phyloP scores from a whole-genome alignment of 1,140 invertebrate species.

The Drosophila guanche region DNA sequence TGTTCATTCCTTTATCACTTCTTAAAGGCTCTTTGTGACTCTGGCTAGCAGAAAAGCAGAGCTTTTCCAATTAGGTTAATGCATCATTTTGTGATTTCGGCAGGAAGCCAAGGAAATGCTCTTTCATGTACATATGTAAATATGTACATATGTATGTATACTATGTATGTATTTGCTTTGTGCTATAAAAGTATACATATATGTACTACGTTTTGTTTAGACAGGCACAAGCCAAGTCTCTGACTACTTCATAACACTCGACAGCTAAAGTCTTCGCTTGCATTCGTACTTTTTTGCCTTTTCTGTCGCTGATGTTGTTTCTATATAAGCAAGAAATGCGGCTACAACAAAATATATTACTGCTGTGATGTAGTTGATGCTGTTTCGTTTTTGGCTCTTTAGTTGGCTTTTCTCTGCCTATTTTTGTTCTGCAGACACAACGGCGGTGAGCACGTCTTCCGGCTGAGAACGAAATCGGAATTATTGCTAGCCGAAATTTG shows the following conservation, averaged over 20 bases:
- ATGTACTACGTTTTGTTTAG: constrained; percentile 21
- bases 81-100: constrained; percentile 67
- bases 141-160: constrained; percentile 4
- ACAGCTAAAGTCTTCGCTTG: constrained; percentile 33
- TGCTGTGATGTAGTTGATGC: constrained; percentile 20
- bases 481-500: constrained; percentile 62
- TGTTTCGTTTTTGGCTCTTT: constrained; percentile 42
- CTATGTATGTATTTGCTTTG: constrained; percentile 9
- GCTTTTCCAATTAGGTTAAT: constrained; percentile 71
- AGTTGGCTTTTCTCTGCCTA: constrained; percentile 32
- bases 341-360: constrained; percentile 33
- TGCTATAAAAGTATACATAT: constrained; percentile 7
- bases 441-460: constrained; percentile 56
- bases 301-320: constrained; percentile 20
- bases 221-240: constrained; percentile 58
- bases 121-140: constrained; percentile 42
- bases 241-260: constrained; percentile 66
- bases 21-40: constrained; percentile 11
- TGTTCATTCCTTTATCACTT: constrained; percentile 20
- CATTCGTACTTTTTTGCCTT: constrained; percentile 14
- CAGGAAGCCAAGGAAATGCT: constrained; percentile 55
- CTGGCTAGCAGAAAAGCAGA: constrained; percentile 20
- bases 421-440: constrained; percentile 64
- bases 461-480: constrained; percentile 54
- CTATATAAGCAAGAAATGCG: constrained; percentile 35